A percentile compares a stretch with the other conserved stretches of the same genome.
Conservation (phyloP, 2,797 vertebrate species). For the Cossypha heuglini region DNA sequence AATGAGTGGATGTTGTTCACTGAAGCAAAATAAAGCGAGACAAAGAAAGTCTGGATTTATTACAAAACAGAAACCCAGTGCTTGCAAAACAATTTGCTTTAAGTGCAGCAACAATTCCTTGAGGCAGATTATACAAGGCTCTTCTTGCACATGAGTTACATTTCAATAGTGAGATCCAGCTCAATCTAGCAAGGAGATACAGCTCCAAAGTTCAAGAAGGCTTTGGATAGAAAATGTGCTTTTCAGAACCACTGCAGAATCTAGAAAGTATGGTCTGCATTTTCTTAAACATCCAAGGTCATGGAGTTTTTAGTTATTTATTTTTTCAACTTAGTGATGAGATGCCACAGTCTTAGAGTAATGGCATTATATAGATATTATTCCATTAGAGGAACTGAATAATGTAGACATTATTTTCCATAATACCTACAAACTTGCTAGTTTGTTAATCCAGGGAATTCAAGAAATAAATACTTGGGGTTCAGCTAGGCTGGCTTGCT, state of each 20-base stretch:
- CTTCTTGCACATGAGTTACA: neutral
- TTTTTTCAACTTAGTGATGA: neutral
- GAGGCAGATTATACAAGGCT: neutral
- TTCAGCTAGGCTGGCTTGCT: neutral
- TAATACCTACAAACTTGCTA: neutral
- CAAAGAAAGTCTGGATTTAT: neutral
- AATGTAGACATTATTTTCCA: neutral
- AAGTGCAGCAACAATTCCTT: neutral
- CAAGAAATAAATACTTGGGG: neutral
- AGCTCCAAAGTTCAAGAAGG: neutral
- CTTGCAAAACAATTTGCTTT: neutral
- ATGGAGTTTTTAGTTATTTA: neutral
- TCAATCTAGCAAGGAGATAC: neutral
- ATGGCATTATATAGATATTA: neutral
- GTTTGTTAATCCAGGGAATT: neutral
- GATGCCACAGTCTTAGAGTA: neutral
- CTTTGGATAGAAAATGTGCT: neutral
- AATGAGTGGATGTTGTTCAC: neutral
- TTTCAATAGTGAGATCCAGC: neutral
- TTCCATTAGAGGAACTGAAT: neutral
- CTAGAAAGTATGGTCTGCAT: neutral
- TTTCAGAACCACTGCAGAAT: neutral
- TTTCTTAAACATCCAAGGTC: neutral
- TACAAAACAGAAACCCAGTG: neutral
- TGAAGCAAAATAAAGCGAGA: conserved; percentile 9